Percentiles rank a stretch among this genome's conserved stretches.
These are phyloP conservation scores for Stegana nigrithorax DNA, from an alignment of 2,888 invertebrate genomes.

Conservation along the genomic window DNA sequence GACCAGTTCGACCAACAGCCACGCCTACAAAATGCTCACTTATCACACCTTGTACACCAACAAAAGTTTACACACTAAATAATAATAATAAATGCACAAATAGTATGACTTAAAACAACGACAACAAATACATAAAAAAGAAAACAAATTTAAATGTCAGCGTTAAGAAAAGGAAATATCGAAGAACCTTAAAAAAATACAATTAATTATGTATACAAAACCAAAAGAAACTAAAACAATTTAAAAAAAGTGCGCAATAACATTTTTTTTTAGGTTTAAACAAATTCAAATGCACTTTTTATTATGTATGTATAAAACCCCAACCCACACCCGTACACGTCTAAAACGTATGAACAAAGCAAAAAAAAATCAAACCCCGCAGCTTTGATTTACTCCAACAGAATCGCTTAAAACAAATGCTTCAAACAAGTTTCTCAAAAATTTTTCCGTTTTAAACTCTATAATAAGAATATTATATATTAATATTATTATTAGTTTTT, in stretches of 20 bases:
- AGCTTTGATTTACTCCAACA: neutral
- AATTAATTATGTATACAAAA: too few relatives aligned
- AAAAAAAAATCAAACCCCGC: constrained; percentile 2
- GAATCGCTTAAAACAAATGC: neutral
- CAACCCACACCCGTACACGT: too few relatives aligned
- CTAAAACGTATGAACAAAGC: neutral
- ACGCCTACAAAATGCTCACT: neutral
- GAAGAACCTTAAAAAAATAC: too few relatives aligned
- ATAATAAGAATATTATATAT: too few relatives aligned
- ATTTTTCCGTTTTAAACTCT: too few relatives aligned
- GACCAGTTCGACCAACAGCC: constrained; percentile 13
- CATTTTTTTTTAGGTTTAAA: too few relatives aligned
- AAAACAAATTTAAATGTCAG: constrained; percentile 29
- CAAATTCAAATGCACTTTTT: neutral
- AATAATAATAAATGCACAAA: constrained; percentile 24
- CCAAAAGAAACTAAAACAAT: neutral
- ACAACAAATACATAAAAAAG: constrained; percentile 25
- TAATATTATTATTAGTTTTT: too few relatives aligned
- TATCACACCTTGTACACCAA: neutral
- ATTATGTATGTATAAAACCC: neutral
- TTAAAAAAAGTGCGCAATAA: constrained; percentile 8
- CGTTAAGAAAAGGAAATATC: too few relatives aligned
- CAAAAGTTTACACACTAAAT: constrained; percentile 27
- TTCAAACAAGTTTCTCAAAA: too few relatives aligned
- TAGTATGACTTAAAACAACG: constrained; percentile 23